Conservation (phyloP, 2,797 vertebrate genomes). For the Carcharodon carcharias region DNA sequence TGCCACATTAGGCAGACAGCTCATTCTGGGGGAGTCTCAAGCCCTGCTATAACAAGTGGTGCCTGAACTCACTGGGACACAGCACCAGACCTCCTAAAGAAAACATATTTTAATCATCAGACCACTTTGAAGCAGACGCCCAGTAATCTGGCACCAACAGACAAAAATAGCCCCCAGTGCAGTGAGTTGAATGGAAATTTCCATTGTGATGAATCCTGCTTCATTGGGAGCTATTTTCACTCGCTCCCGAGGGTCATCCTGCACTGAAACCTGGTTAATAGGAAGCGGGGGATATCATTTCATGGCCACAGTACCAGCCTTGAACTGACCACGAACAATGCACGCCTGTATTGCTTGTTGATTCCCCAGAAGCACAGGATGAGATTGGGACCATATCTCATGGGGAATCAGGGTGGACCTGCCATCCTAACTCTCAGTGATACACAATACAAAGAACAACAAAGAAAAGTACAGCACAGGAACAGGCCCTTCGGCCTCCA, state of each 20-base stretch:
- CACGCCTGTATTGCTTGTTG: not conserved
- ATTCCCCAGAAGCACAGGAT: not conserved
- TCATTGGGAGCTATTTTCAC: not conserved
- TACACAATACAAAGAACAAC: too few relatives aligned
- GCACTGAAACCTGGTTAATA: not conserved
- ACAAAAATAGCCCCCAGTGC: not conserved
- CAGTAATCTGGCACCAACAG: not conserved
- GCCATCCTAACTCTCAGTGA: not conserved
- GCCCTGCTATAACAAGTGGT: not conserved
- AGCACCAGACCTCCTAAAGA: too few relatives aligned
- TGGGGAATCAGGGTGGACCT: too few relatives aligned
- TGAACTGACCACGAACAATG: not conserved
- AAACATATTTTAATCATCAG: not conserved
- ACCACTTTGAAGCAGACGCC: not conserved
- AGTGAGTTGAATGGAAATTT: not conserved
- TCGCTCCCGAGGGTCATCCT: too few relatives aligned
- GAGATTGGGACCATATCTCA: not conserved
- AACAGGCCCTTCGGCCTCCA: too few relatives aligned
- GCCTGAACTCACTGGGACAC: not conserved
- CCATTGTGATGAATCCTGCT: not conserved
- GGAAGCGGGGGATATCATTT: not conserved
- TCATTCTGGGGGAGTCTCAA: not conserved
- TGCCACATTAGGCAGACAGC: not conserved
- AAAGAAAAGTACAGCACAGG: too few relatives aligned
- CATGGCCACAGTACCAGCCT: not conserved